Percentiles rank a stretch among this genome's conserved stretches.
phyloP scores from a whole-genome alignment of 2,888 invertebrate species.

The Trichogramma dendrolimi region DNA sequence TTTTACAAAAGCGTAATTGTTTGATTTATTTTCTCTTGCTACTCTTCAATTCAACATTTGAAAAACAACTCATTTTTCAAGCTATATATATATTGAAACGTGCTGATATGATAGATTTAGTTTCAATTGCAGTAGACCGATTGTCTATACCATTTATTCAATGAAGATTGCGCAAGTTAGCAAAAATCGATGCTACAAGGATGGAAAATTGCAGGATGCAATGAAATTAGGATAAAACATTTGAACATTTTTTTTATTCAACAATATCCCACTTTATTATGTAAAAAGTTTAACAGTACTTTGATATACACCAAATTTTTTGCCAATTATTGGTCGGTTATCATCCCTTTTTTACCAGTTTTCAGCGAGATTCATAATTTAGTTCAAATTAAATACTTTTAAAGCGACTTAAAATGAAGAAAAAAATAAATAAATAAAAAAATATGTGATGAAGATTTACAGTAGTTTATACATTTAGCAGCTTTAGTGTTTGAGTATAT shows the following conservation, averaged over 20 bases:
- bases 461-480: slow-evolving; percentile 12
- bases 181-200: too few species aligned
- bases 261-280: slow-evolving; percentile 39
- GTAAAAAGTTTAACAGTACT: slow-evolving; percentile 44
- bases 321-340: slow-evolving; percentile 10
- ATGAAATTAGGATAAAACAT: neutral
- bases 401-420: neutral
- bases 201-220: too few species aligned
- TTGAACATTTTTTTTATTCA: slow-evolving; percentile 24
- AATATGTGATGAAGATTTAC: slow-evolving; percentile 21
- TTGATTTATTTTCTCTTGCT: too few species aligned
- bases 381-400: neutral
- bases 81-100: too few species aligned
- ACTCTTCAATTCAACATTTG: too few species aligned
- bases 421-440: slow-evolving; percentile 13
- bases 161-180: too few species aligned
- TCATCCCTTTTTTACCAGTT: neutral
- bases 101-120: too few species aligned
- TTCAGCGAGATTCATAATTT: neutral
- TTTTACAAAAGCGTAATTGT: too few species aligned
- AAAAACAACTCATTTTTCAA: too few species aligned
- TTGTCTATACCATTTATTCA: too few species aligned
- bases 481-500: slow-evolving; percentile 31
- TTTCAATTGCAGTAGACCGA: too few species aligned
- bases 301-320: slow-evolving; percentile 26